Evolutionary conservation across 2,888 invertebrate genomes (phyloP).

Genomic region (Drosophila suboccidentalis): DNA sequence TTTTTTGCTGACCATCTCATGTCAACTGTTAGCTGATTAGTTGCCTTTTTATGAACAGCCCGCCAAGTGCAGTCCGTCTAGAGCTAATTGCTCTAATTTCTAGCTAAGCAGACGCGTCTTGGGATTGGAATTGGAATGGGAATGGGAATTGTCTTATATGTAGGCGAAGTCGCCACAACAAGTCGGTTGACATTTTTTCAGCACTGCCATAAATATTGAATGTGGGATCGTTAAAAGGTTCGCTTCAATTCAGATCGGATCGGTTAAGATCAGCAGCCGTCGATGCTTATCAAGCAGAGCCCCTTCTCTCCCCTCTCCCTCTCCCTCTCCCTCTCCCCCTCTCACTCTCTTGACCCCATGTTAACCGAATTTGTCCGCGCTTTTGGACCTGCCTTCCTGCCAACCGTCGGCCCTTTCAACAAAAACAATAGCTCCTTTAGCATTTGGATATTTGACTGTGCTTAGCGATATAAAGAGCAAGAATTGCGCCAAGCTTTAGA

Average conservation of each 20-base stretch:
- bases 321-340: constrained; percentile 7
- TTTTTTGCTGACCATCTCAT: constrained; percentile 30
- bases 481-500: constrained; percentile 57
- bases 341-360: constrained; percentile 19
- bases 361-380: constrained; percentile 65
- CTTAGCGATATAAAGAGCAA: constrained; percentile 38
- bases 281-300: constrained; percentile 67
- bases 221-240: constrained; percentile 54
- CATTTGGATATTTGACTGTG: constrained; percentile 74
- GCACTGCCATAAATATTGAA: constrained; percentile 69
- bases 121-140: not conserved
- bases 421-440: constrained; percentile 67
- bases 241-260: constrained; percentile 37
- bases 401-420: constrained; percentile 62
- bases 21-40: constrained; percentile 62
- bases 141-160: not conserved
- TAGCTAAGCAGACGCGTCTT: constrained; percentile 55
- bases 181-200: constrained; percentile 36
- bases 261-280: constrained; percentile 47
- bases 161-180: constrained; percentile 16
- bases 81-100: constrained; percentile 79
- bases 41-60: constrained; percentile 48
- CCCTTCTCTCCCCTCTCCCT: constrained; percentile 5
- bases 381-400: constrained; percentile 24
- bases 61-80: constrained; percentile 44